Conservation (phyloP, 2,888 invertebrate genomes). For the Trypoxylon attenuatum region DNA sequence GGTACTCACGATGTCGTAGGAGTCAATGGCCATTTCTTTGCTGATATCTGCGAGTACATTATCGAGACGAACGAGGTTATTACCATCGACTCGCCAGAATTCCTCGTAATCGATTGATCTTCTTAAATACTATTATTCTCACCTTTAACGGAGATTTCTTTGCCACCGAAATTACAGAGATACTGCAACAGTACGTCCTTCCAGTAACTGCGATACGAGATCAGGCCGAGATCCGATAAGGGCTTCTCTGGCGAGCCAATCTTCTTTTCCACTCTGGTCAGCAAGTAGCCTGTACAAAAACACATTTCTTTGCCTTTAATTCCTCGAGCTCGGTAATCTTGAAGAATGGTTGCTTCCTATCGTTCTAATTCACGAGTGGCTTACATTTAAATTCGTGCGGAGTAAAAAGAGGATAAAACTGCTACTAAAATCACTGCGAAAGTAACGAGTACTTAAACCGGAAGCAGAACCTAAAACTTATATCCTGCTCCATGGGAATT, state of each 20-base stretch:
- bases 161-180: slow-evolving; percentile 91
- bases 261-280: slow-evolving; percentile 96
- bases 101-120: background rate
- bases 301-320: too few relatives aligned
- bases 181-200: slow-evolving; percentile 95
- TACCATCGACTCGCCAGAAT: background rate
- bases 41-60: slow-evolving; percentile 81
- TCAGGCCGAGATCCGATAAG: slow-evolving; percentile 95
- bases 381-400: too few relatives aligned
- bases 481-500: too few relatives aligned
- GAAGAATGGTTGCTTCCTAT: too few relatives aligned
- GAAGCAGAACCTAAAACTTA: too few relatives aligned
- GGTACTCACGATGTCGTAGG: slow-evolving; percentile 98
- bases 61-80: too few relatives aligned
- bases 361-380: too few relatives aligned
- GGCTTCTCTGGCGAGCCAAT: slow-evolving; percentile 99
- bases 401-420: too few relatives aligned
- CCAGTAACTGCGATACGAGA: slow-evolving; percentile 99
- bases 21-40: slow-evolving; percentile 95
- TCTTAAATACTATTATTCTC: too few relatives aligned
- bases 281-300: slow-evolving; percentile 86
- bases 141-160: slow-evolving; percentile 93
- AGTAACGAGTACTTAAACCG: too few relatives aligned
- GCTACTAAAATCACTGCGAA: too few relatives aligned
- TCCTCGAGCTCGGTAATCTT: too few relatives aligned